Evolutionary conservation across 2,888 invertebrate genomes (phyloP).

Genomic region (Ennomos erosarius): DNA sequence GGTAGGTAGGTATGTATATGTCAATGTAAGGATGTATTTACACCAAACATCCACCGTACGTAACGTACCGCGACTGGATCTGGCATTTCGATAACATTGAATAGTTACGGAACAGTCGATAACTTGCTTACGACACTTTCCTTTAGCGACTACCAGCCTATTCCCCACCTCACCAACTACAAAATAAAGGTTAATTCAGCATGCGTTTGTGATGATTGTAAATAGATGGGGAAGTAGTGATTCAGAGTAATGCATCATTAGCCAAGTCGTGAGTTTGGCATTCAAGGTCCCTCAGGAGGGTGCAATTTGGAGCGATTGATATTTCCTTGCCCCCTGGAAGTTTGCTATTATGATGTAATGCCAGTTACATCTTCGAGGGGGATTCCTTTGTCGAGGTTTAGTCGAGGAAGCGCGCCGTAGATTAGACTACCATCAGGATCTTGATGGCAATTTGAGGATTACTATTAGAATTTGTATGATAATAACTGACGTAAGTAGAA

Average conservation of each 20-base stretch:
- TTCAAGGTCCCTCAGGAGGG: slow-evolving; percentile 62
- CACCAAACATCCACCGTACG: slow-evolving; percentile 13
- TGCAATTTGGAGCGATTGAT: slow-evolving; percentile 65
- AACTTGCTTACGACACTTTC: slow-evolving; percentile 55
- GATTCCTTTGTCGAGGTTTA: slow-evolving; percentile 28
- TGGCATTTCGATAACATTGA: slow-evolving; percentile 58
- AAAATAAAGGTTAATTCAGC: slow-evolving; percentile 29
- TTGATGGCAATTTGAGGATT: slow-evolving; percentile 8
- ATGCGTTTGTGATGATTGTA: slow-evolving; percentile 37
- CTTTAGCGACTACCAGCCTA: slow-evolving; percentile 12
- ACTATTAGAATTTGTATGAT: background rate
- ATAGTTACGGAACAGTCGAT: slow-evolving; percentile 55
- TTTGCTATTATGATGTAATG: slow-evolving; percentile 53
- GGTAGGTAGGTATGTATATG: background rate
- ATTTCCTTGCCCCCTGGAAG: slow-evolving; percentile 60
- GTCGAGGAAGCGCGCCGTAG: slow-evolving; percentile 8
- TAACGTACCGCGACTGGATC: slow-evolving; percentile 42
- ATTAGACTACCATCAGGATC: slow-evolving; percentile 1
- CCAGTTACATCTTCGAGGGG: slow-evolving; percentile 39
- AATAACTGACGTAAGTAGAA: too few relatives aligned
- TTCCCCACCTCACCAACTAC: background rate
- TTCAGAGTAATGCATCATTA: slow-evolving; percentile 65
- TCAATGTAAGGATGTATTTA: slow-evolving; percentile 15
- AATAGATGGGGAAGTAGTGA: slow-evolving; percentile 54
- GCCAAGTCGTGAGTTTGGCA: slow-evolving; percentile 66